These are phyloP conservation scores for Callithrix jacchus DNA, from an alignment of 2,113 vertebrate genomes.

Conservation along the genomic window DNA sequence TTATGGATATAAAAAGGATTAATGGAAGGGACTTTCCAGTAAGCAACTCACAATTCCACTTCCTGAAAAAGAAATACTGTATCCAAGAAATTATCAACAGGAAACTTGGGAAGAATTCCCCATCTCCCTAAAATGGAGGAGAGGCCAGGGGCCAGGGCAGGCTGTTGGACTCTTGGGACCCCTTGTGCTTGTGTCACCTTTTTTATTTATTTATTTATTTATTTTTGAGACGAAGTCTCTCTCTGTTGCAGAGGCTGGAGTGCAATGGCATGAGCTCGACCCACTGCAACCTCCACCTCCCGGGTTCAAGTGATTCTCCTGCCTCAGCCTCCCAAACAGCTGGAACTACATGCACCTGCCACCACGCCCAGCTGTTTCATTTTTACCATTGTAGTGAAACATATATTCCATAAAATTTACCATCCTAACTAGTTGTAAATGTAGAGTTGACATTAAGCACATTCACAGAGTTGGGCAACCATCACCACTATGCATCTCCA, in stretches of 20 bases:
- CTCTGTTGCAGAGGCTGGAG: too few species aligned
- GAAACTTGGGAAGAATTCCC: neutral
- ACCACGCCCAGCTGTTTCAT: too few species aligned
- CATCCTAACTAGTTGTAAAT: neutral
- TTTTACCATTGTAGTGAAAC: neutral
- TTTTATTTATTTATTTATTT: neutral
- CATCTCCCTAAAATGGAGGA: neutral
- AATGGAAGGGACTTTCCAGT: neutral
- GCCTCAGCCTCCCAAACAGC: too few species aligned
- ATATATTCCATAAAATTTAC: neutral
- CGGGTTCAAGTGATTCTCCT: neutral
- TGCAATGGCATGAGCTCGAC: too few species aligned
- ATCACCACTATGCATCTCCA: neutral
- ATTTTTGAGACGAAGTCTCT: too few species aligned
- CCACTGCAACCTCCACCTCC: too few species aligned
- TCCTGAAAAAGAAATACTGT: neutral
- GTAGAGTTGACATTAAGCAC: neutral
- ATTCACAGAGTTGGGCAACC: neutral
- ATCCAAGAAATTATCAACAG: neutral
- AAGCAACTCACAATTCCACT: neutral
- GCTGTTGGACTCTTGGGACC: neutral
- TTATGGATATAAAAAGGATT: neutral
- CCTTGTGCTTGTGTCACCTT: rapidly evolving
- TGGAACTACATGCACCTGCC: too few species aligned
- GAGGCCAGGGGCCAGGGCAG: neutral